Percentiles rank a stretch among this genome's conserved stretches.
phyloP scores from a whole-genome alignment of 2,113 vertebrate genomes.

The Leptosomus discolor region DNA sequence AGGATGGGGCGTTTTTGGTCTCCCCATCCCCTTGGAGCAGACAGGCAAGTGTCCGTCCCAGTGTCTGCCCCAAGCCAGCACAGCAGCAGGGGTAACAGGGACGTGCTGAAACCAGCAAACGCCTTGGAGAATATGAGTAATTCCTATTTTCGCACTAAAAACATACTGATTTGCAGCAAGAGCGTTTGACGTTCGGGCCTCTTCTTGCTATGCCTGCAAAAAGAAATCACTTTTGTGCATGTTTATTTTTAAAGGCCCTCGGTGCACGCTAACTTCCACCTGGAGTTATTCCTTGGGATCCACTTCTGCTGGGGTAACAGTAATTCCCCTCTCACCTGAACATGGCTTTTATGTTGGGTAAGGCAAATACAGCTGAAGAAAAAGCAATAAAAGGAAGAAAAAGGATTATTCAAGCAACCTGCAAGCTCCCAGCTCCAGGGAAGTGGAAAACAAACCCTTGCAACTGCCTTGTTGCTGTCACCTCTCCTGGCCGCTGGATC shows the following conservation, averaged over 20 bases:
- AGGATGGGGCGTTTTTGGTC: not conserved
- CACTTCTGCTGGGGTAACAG: not conserved
- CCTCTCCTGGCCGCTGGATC: not conserved
- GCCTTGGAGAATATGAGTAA: not conserved
- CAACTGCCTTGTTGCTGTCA: not conserved
- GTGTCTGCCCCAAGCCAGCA: rapidly evolving
- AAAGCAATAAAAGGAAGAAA: not conserved
- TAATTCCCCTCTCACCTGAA: not conserved
- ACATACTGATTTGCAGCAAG: not conserved
- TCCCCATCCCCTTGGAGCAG: too few species aligned
- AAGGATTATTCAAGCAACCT: not conserved
- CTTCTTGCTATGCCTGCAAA: not conserved
- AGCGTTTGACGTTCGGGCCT: not conserved
- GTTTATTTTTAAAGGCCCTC: not conserved
- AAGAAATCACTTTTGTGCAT: not conserved
- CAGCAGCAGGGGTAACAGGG: not conserved
- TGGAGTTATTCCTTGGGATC: not conserved
- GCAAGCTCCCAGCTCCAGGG: rapidly evolving
- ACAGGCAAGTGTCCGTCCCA: rapidly evolving
- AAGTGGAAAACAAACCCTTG: not conserved
- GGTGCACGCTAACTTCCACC: rapidly evolving
- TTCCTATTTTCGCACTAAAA: not conserved
- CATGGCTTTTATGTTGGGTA: not conserved
- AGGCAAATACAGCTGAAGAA: not conserved
- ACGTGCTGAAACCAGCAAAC: not conserved